Percentiles rank a stretch among this genome's conserved stretches.
These are phyloP conservation scores for Aphidoletes aphidimyza DNA, from an alignment of 2,888 invertebrate genomes.

Conservation along the genomic window DNA sequence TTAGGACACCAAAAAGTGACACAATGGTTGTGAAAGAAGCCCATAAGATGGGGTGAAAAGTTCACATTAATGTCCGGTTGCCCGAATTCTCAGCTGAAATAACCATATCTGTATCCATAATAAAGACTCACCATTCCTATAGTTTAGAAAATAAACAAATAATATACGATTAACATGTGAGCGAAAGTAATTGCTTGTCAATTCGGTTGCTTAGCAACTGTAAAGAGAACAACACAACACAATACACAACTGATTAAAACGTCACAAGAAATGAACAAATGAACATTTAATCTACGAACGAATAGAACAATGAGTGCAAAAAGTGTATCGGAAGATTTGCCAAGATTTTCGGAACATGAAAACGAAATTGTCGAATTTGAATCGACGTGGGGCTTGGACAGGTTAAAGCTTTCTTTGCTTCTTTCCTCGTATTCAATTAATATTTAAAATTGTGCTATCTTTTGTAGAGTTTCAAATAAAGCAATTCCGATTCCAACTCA, in stretches of 20 bases:
- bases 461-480: neutral
- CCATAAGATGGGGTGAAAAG: neutral
- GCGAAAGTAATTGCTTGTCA: too few species aligned
- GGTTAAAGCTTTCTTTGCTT: neutral
- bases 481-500: constrained; percentile 28
- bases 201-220: too few species aligned
- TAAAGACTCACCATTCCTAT: neutral
- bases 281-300: neutral
- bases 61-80: neutral
- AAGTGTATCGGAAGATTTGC: neutral
- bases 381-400: constrained; percentile 21
- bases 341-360: neutral
- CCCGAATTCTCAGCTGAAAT: neutral
- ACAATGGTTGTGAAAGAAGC: neutral
- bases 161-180: too few species aligned
- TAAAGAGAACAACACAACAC: too few species aligned
- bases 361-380: constrained; percentile 6
- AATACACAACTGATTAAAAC: too few species aligned
- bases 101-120: neutral
- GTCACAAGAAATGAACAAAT: too few species aligned
- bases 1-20: too few species aligned
- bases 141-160: neutral
- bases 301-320: neutral
- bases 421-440: neutral
- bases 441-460: neutral